phyloP scores from a whole-genome alignment of 2,888 invertebrate genomes.

The Plutella xylostella region DNA sequence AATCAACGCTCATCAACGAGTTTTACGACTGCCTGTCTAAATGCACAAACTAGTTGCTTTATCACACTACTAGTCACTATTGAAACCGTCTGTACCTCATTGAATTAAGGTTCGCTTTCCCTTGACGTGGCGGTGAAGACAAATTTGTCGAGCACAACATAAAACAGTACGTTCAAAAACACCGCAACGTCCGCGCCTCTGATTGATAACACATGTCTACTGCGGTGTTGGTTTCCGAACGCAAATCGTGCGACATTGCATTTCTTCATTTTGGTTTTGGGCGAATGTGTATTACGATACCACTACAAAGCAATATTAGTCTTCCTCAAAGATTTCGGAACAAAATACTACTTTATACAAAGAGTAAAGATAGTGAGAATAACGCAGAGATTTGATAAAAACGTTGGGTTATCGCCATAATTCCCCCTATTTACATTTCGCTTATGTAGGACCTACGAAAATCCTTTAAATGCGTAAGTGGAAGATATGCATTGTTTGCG shows the following conservation, averaged over 20 bases:
- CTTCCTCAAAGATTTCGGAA: too few relatives aligned
- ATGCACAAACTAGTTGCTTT: not conserved
- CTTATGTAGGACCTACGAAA: conserved; percentile 9
- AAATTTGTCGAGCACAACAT: conserved; percentile 25
- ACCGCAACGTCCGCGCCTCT: conserved; percentile 30
- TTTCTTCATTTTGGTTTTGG: too few relatives aligned
- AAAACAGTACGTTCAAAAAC: conserved; percentile 42
- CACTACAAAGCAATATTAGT: too few relatives aligned
- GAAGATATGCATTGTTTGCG: conserved; percentile 35
- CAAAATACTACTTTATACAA: too few relatives aligned
- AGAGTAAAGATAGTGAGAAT: too few relatives aligned
- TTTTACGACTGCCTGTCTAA: conserved; percentile 56
- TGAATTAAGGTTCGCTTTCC: not conserved
- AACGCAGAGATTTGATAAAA: too few relatives aligned
- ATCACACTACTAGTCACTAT: not conserved
- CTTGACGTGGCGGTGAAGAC: not conserved
- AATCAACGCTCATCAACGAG: conserved; percentile 48
- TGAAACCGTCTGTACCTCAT: not conserved
- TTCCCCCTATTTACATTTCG: too few relatives aligned
- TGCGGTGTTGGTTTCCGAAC: conserved; percentile 15
- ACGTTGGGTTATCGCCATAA: too few relatives aligned
- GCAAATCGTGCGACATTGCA: too few relatives aligned
- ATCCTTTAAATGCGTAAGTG: conserved; percentile 26
- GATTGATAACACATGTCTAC: conserved; percentile 59
- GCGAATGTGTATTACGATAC: too few relatives aligned